Evolutionary conservation across 1,140 invertebrate species (phyloP), one percentile per base, ranked within the genome.

Genomic region (Aleiodes sp.): DNA sequence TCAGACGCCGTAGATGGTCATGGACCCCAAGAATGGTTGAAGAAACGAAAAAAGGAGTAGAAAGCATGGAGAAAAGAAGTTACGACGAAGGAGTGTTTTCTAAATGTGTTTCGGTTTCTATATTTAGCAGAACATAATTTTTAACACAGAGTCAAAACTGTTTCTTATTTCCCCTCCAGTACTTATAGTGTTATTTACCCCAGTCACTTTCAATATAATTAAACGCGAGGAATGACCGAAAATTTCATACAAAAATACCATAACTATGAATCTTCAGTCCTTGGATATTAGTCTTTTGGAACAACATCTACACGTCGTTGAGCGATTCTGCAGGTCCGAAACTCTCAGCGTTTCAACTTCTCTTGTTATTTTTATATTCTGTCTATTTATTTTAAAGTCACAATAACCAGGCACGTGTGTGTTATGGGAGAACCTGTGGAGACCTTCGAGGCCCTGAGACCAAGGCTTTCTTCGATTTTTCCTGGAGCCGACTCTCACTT

Each of bases 61-160:
- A 10, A 35, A 10, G 31, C 31, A 65, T 14, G n/a, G 28, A 26
- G 10, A 41, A 29, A 46, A 57, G 3, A 31, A 16, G 28, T 19
- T 28, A 10, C 14, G 46, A 43, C 7, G 14, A 57, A 66, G 64
- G 43, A 10, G 43, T 43, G 57, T 66, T 66, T 66, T 65, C 69
- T 64, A 64, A 78, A 78, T 78, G 31, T 59, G 75, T 77, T 67
- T 68, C 62, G 65, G 35, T 16, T 29, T 46, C 72, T 79, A 77
- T 78, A 77, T 79, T 79, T 79, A 78, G 75, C 61, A 66, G 61
- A 57, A 68, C 73, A 75, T 76, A 57, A 71, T 78, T 78, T 76
- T 35, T 35, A 35, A 35, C 31, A 35, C 31, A 4, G 4, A 35
- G 31, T 6, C 31, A 35, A 4, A 10, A 35, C 76, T 78, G 68